phyloP scores from a whole-genome alignment of 2,888 invertebrate genomes.

The Poecilus cupreus region DNA sequence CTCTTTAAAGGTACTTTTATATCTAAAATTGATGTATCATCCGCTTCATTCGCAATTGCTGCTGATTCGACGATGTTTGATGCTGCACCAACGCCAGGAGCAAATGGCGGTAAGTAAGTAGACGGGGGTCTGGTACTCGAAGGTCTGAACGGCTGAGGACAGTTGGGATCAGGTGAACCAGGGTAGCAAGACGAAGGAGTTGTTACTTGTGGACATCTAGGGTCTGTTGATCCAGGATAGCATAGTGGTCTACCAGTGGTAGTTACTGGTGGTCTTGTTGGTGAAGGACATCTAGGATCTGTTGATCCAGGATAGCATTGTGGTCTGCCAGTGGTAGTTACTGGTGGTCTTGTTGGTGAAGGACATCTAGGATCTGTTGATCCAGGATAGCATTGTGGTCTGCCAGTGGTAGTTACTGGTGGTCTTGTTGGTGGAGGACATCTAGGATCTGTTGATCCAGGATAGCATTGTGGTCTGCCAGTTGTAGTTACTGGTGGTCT shows the following conservation, averaged over 20 bases:
- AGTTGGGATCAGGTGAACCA: conserved; percentile 72
- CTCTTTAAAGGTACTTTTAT: conserved; percentile 32
- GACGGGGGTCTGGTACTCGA: conserved; percentile 65
- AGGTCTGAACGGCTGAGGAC: conserved; percentile 66
- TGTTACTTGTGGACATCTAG: conserved; percentile 64
- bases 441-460: conserved; percentile 67
- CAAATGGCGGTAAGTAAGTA: conserved; percentile 74
- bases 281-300: conserved; percentile 66
- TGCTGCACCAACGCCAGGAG: conserved; percentile 48
- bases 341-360: conserved; percentile 63
- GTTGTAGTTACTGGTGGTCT: conserved; percentile 61
- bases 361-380: conserved; percentile 68
- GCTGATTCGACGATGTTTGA: conserved; percentile 51
- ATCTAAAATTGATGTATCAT: conserved; percentile 62
- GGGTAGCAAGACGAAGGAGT: conserved; percentile 67
- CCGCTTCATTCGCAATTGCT: conserved; percentile 64
- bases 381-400: conserved; percentile 66
- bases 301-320: conserved; percentile 68
- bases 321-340: conserved; percentile 54
- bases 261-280: conserved; percentile 65
- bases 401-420: conserved; percentile 64
- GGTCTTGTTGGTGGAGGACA: conserved; percentile 64
- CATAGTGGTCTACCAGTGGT: conserved; percentile 66
- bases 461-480: conserved; percentile 63
- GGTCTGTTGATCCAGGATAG: conserved; percentile 66